Conservation (phyloP, 2,888 invertebrate genomes). For the Oligia fasciuncula region DNA sequence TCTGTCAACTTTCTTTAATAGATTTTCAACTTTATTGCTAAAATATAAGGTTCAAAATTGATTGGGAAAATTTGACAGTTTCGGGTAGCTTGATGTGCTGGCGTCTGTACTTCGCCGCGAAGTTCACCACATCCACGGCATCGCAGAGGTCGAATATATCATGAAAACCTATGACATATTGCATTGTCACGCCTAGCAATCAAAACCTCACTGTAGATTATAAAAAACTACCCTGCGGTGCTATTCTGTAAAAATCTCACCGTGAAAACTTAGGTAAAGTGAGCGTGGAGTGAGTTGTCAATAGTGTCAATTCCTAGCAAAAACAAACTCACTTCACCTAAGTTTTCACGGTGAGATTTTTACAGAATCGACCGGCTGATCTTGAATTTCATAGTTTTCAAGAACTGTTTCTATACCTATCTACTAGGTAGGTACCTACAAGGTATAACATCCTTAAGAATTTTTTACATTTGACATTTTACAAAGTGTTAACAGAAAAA, state of each 20-base stretch:
- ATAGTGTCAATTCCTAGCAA: too few species aligned
- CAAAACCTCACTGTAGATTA: neutral
- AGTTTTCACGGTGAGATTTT: too few species aligned
- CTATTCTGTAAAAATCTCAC: too few species aligned
- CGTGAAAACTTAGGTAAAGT: too few species aligned
- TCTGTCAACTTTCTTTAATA: too few species aligned
- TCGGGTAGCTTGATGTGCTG: too few species aligned
- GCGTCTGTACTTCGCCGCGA: neutral
- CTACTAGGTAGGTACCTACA: neutral
- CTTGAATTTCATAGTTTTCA: neutral
- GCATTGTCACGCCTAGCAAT: neutral
- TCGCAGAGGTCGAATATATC: neutral
- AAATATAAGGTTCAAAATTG: too few species aligned
- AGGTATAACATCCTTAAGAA: conserved; percentile 1
- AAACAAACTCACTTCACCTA: too few species aligned
- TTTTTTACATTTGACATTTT: conserved; percentile 10
- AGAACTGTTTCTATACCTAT: neutral
- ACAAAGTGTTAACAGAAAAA: conserved; percentile 29
- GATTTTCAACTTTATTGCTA: too few species aligned
- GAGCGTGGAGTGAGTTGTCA: too few species aligned
- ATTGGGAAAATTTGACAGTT: too few species aligned
- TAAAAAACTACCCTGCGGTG: too few species aligned
- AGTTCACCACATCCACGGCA: neutral
- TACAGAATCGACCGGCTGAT: neutral
- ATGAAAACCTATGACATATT: neutral